Conservation (phyloP, 2,113 vertebrate species). For the Ctenodactylus gundi region DNA sequence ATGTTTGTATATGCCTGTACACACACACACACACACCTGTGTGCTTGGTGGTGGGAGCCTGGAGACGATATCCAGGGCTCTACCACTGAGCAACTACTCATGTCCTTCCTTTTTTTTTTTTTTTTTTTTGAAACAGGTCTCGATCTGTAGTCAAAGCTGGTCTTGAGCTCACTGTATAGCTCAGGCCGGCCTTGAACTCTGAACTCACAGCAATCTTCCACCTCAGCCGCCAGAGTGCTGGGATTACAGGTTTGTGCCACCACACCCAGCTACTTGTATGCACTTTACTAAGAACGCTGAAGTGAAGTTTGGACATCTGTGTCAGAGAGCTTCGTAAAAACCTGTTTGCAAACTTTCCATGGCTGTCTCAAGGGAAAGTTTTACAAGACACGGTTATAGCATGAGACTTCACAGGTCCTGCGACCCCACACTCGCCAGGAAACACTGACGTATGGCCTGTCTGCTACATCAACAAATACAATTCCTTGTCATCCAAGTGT, state of each 20-base stretch:
- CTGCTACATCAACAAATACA: rapidly evolving
- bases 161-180: neutral
- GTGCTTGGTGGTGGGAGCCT: neutral
- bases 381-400: neutral
- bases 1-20: rapidly evolving
- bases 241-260: no score
- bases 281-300: no score
- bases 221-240: no score
- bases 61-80: neutral
- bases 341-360: neutral
- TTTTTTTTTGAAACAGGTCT: neutral
- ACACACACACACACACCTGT: neutral
- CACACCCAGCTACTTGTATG: neutral
- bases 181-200: no score
- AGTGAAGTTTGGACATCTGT: neutral
- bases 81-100: neutral
- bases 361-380: neutral
- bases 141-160: neutral
- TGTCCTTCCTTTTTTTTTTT: neutral
- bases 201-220: no score
- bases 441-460: rapidly evolving
- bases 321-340: neutral
- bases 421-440: neutral
- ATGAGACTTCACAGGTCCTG: neutral
- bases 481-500: rapidly evolving